These are phyloP conservation scores for Halcyon senegalensis DNA, from an alignment of 2,113 vertebrate genomes.

Conservation along the genomic window DNA sequence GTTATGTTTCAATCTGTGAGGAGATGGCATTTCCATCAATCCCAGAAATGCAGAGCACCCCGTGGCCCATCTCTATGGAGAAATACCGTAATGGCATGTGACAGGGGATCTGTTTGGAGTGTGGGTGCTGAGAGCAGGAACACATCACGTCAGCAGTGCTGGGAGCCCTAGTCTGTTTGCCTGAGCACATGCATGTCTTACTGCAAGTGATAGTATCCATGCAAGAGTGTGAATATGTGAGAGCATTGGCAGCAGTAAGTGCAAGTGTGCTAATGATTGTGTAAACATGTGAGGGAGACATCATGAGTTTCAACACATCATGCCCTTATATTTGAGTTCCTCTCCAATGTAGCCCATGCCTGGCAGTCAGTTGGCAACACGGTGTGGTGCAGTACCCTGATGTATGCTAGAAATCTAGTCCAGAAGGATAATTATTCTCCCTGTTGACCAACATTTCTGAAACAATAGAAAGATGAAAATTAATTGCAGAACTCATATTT, in stretches of 20 bases:
- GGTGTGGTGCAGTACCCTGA: background rate
- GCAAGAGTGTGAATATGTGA: fast-evolving
- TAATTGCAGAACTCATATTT: slow-evolving; percentile 60
- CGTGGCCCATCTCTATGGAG: background rate
- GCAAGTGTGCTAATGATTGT: background rate
- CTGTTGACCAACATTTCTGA: slow-evolving; percentile 64
- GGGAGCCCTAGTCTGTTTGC: background rate
- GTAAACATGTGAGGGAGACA: background rate
- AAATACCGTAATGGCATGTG: fast-evolving
- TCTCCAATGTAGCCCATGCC: slow-evolving; percentile 10
- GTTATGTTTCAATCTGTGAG: background rate
- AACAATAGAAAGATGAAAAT: slow-evolving; percentile 64
- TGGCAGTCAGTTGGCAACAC: background rate
- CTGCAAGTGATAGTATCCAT: fast-evolving
- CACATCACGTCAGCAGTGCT: fast-evolving
- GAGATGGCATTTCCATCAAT: background rate
- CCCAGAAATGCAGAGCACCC: background rate
- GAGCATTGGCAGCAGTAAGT: background rate
- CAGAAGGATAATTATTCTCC: slow-evolving; percentile 39
- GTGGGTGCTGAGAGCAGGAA: background rate
- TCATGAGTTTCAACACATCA: background rate
- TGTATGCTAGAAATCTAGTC: background rate
- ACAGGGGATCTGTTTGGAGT: no score
- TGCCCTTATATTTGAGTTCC: background rate
- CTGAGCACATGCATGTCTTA: fast-evolving